Percentiles rank a stretch among this genome's conserved stretches.
phyloP scores from a whole-genome alignment of 2,797 vertebrate species.

The Scolopax rusticola region DNA sequence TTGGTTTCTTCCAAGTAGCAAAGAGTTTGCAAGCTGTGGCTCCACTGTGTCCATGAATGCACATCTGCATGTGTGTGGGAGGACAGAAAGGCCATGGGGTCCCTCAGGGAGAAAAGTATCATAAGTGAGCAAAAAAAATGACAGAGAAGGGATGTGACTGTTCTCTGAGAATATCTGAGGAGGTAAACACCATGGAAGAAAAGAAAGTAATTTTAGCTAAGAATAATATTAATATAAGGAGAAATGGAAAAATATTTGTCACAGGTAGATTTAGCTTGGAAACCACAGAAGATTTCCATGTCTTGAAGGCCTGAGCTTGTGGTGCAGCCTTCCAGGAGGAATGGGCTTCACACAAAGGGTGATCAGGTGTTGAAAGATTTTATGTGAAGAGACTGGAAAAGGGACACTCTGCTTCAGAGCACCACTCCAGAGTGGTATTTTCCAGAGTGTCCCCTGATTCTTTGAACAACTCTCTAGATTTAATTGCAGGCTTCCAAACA shows the following conservation, averaged over 20 bases:
- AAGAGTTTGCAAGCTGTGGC: not conserved
- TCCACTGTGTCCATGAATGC: not conserved
- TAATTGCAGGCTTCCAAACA: not conserved
- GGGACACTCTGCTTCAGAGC: not conserved
- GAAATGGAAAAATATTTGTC: not conserved
- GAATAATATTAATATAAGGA: not conserved
- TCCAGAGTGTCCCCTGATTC: not conserved
- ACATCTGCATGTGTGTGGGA: not conserved
- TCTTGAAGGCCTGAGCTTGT: not conserved
- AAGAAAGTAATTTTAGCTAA: not conserved
- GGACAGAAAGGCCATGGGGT: not conserved
- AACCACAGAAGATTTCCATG: not conserved
- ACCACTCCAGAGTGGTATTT: not conserved
- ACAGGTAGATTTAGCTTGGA: not conserved
- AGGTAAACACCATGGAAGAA: not conserved
- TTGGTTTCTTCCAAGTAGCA: not conserved
- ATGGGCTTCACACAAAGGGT: fast-evolving
- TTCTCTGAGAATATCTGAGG: not conserved
- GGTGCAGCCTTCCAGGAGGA: not conserved
- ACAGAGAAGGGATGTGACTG: not conserved
- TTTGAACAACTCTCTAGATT: not conserved
- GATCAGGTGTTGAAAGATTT: not conserved
- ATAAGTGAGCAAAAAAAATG: not conserved
- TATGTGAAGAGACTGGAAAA: not conserved
- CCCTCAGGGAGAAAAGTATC: not conserved